Conservation (phyloP, 2,113 vertebrate genomes). For the Paraplagusia blochii region DNA sequence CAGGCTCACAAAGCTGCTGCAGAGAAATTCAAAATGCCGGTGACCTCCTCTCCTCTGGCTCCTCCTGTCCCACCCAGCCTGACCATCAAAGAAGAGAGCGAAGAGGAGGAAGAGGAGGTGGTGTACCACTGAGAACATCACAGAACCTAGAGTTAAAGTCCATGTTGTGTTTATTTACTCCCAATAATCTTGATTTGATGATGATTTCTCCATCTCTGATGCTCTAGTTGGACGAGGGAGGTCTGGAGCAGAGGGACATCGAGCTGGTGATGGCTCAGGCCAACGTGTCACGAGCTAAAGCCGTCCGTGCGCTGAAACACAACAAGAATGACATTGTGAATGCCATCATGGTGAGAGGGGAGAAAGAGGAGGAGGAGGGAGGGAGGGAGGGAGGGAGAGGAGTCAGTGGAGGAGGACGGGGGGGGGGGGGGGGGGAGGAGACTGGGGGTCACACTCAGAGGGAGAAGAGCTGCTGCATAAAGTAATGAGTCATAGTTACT, state of each 20-base stretch:
- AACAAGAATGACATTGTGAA: constrained; percentile 99
- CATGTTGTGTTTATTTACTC: too few relatives aligned
- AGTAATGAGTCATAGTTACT: constrained; percentile 57
- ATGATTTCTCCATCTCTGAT: constrained; percentile 9
- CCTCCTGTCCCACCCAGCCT: constrained; percentile 81
- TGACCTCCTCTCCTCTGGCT: constrained; percentile 82
- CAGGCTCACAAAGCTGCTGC: constrained; percentile 95
- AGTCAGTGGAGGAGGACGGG: background rate
- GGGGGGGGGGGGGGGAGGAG: constrained; percentile 28
- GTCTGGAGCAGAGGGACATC: constrained; percentile 90
- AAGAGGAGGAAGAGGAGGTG: constrained; percentile 85
- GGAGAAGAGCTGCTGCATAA: constrained; percentile 40
- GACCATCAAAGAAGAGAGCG: constrained; percentile 86
- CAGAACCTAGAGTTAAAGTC: background rate
- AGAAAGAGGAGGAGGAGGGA: background rate
- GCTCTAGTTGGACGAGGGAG: constrained; percentile 85
- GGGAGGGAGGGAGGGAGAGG: constrained; percentile 2
- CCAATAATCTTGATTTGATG: too few relatives aligned
- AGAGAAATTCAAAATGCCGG: constrained; percentile 96
- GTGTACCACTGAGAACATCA: background rate
- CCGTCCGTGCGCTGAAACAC: constrained; percentile 88
- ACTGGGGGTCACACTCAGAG: constrained; percentile 1
- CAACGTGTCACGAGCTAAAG: constrained; percentile 91
- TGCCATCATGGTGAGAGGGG: constrained; percentile 92
- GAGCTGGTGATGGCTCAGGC: constrained; percentile 98